Percentiles rank a stretch among this genome's conserved stretches.
These are phyloP conservation scores for Anas platyrhynchos DNA, from an alignment of 2,113 vertebrate genomes.

Conservation along the genomic window DNA sequence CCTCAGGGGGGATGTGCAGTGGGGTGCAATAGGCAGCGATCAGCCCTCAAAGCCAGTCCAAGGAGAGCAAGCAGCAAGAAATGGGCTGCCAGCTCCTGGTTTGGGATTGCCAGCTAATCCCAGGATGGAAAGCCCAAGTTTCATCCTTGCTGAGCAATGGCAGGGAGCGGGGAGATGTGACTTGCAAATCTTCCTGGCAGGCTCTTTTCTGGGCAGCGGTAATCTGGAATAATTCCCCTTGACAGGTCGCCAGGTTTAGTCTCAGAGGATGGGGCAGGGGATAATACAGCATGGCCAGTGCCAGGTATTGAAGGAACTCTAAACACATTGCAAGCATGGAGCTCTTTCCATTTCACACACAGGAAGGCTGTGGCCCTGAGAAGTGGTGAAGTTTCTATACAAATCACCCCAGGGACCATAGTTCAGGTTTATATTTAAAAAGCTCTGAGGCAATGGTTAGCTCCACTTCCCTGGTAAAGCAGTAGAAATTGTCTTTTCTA, in stretches of 20 bases:
- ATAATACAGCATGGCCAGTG: background rate
- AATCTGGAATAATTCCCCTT: slow-evolving; percentile 5
- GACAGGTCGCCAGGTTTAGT: background rate
- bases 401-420: background rate
- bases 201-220: slow-evolving; percentile 27
- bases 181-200: slow-evolving; percentile 29
- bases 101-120: background rate
- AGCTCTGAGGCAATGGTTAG: background rate
- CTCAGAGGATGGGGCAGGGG: background rate
- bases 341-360: background rate
- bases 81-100: background rate
- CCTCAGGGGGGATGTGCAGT: background rate
- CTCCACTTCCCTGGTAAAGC: background rate
- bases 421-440: background rate
- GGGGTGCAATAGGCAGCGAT: background rate
- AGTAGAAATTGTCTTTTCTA: background rate
- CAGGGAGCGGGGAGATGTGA: background rate
- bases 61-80: background rate
- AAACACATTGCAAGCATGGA: background rate
- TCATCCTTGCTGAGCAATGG: background rate
- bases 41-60: background rate
- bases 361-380: background rate
- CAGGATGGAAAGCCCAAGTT: background rate
- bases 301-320: slow-evolving; percentile 41
- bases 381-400: background rate